phyloP scores from a whole-genome alignment of 1,140 invertebrate species.

The Sitophilus oryzae region DNA sequence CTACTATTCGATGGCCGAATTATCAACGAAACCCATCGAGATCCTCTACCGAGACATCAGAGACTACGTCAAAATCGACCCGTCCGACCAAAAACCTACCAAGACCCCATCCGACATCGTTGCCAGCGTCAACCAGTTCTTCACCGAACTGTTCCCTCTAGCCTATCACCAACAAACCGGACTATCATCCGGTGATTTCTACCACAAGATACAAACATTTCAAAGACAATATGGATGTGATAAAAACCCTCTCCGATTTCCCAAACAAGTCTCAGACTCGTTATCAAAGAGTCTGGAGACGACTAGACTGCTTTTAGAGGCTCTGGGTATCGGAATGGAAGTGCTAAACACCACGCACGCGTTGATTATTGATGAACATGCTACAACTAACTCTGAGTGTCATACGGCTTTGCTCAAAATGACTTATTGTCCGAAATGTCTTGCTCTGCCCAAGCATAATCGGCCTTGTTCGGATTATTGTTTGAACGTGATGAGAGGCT shows the following conservation, averaged over 20 bases:
- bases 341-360: conserved; percentile 67
- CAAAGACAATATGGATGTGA: too few species aligned
- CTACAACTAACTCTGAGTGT: conserved; percentile 57
- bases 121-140: conserved; percentile 67
- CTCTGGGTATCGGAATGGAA: conserved; percentile 54
- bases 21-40: conserved; percentile 57
- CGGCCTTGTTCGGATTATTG: conserved; percentile 80
- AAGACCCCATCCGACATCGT: conserved; percentile 48
- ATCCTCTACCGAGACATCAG: conserved; percentile 65
- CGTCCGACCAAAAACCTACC: conserved; percentile 33
- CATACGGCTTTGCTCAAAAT: conserved; percentile 67
- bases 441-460: conserved; percentile 53
- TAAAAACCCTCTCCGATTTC: conserved; percentile 68
- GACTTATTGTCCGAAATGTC: conserved; percentile 75
- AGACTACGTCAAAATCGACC: conserved; percentile 50
- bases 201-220: too few species aligned
- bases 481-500: conserved; percentile 74
- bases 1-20: conserved; percentile 61
- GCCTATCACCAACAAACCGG: conserved; percentile 65
- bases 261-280: conserved; percentile 58
- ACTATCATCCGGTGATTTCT: conserved; percentile 52
- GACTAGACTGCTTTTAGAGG: conserved; percentile 66
- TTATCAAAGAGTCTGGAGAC: conserved; percentile 69
- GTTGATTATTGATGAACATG: conserved; percentile 49
- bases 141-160: conserved; percentile 74